Evolutionary conservation across 2,888 invertebrate species (phyloP), one percentile per base, ranked within the genome.

Genomic region (Hirtodrosophila alboralis): DNA sequence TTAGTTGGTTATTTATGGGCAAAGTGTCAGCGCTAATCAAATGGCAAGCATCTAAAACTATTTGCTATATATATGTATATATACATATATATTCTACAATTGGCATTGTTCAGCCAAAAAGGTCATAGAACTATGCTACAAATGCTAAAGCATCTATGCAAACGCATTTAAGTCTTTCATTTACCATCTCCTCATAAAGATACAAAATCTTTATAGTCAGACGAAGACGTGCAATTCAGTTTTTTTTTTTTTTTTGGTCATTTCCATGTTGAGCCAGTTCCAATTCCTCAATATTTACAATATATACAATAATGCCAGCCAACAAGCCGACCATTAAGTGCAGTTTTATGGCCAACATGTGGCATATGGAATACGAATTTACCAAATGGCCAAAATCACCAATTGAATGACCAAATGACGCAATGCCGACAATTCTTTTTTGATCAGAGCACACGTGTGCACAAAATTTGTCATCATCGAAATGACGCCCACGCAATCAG

Each of bases 21-120:
- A 86, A 88, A 88, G 88, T 89, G 90, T 89, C 90, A 90, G 88
- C 79, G 87, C 81, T 89, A 89, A 89, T 89, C 90, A 89, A 88
- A 89, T 83, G 79, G 76, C 84, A 89, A 84, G 58, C 72, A 77
- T 83, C 83, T 69, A 38, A 62, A 58, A 59, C 86, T 78, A 70
- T 69, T 78, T 71, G 63, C 51, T 58, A 51, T 68, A 62, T 49
- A 52, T 58, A 51, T 68, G 59, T 49, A 52, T 34, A 16, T 36
- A 48, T 48, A 68, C 43, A 49, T 52, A 53, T 60, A 26, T 63
- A 41, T 37, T 52, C 49, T 45, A 51, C 53, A 57, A 69, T 53
- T 63, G 64, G 53, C 54, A 74, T 74, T 60, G 78, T 57, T 61
- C 38, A 12, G 33, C 44, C 43, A 53, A 47, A 71, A 83, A 71